Base-by-base conservation (phyloP, 2,888 invertebrate species). In the Lymantria dispar region DNA sequence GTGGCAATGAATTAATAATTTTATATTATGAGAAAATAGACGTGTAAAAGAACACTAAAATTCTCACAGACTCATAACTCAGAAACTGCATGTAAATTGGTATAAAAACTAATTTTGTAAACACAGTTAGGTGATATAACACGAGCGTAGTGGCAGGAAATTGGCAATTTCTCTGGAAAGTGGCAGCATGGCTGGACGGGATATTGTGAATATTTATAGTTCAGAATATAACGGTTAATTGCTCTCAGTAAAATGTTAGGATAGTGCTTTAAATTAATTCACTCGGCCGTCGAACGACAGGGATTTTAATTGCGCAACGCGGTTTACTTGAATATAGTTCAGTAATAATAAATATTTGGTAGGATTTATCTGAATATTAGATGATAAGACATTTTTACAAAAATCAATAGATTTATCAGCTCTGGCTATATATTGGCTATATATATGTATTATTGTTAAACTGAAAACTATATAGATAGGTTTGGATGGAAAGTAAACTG, bases 101-200 rank as follows among this genome's bases (percentile, higher is more conserved):
- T 70, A 73, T 72, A 66, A 68, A 71, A 74, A 69, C 70, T 65
- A 72, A 74, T 75, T 73, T 63, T 56, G 57, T 62, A 59, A 52
- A 58, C 54, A 49, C 61, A 68, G 63, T 70, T 70, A 72, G 40
- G 51, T 69, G 69, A 72, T 77, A 72, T 63, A 63, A 68, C 68
- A 70, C 68, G 68, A 63, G 57, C 60, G 70, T 72, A 71, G 64
- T 62, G 68, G 54, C 72, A 70, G 83, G 85, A 87, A 86, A 87
- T 87, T 86, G 86, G 66, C 85, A 86, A 87, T 87, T 86, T 82
- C 80, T 78, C 70, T 70, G 58, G 58, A 57, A 65, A 63, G 53
- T 53, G 58, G 47, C 60, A 54, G 37, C 62, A 54, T 57, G 50
- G 45, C 60, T 53, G 62, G 57, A 56, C 58, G 52, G 47, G 50